Conservation (phyloP, 2,113 vertebrate species). For the Solenodon paradoxus region DNA sequence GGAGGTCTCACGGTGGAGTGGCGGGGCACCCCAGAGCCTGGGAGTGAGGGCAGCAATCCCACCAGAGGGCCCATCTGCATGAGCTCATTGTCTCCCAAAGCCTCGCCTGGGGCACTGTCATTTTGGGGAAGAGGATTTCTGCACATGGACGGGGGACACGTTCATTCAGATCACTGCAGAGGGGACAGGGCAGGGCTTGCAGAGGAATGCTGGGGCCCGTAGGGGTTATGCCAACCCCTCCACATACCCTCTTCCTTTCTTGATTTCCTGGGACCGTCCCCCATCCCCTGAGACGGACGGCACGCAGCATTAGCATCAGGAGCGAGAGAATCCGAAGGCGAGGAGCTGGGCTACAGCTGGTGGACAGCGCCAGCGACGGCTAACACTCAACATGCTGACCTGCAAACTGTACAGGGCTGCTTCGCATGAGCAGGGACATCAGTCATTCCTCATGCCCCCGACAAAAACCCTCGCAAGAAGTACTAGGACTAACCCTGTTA, state of each 20-base stretch:
- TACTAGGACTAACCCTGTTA: rapidly evolving
- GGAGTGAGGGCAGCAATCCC: too few relatives aligned
- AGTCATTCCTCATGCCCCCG: background rate
- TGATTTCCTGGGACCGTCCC: background rate
- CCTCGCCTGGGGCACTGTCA: too few relatives aligned
- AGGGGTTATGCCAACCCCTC: background rate
- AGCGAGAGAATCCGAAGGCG: background rate
- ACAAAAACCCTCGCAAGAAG: background rate
- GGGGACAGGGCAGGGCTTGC: background rate
- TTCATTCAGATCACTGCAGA: background rate
- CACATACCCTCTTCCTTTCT: background rate
- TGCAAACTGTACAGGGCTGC: rapidly evolving
- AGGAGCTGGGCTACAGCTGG: background rate
- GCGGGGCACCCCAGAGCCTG: too few relatives aligned
- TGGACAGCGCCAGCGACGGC: background rate
- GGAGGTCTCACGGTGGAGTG: too few relatives aligned
- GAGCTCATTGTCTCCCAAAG: too few relatives aligned
- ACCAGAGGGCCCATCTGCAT: too few relatives aligned
- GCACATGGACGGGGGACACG: too few relatives aligned
- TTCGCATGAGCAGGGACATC: rapidly evolving
- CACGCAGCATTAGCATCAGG: background rate
- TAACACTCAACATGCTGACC: rapidly evolving
- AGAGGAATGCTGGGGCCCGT: rapidly evolving
- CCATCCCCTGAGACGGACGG: background rate
- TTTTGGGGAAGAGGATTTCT: too few relatives aligned